Base-by-base conservation (phyloP, 2,113 vertebrate species). In the Poecile atricapillus region DNA sequence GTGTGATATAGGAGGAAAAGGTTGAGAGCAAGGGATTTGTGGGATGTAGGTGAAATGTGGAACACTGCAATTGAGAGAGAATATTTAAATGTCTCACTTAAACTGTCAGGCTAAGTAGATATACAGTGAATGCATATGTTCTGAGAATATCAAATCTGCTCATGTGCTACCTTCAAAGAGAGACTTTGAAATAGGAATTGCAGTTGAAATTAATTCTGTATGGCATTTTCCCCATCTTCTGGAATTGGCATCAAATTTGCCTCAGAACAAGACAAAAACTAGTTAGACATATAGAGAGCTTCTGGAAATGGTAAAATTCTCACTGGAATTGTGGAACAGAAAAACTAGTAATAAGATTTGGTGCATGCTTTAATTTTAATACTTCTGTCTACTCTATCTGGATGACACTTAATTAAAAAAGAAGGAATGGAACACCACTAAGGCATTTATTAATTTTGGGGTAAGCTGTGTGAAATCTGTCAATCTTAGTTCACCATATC, bases 381-480 rank as follows among this genome's bases (percentile, higher is more conserved):
- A 83, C 39, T 87, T 37, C 13, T 27, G 22, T 73, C 84, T 89
- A 35, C 62, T 83, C 39, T 85, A 67, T 77, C 70, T 95, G 84
- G 87, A 94, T 87, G 80, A 80, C 71, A 90, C 33, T 93, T 96
- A 96, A 95, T 95, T 95, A 94, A 94, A 92, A 94, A 87, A 76
- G 84, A 79, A 87, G 53, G 58, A 24, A 87, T 76, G 30, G 35
- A 85, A 41, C 67, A 74, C 25, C 64, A 83, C 58, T 16, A 87
- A 93, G 35, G 50, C 67, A 70, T 90, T 91, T 91, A 83, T 96
- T 96, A 96, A 77, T 95, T 93, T 86, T 50, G 70, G 63, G 85
- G 70, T 90, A 95, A 85, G 93, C 90, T 94, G 24, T 88, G 70
- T 83, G 82, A 91, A 97, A 86, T 74, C 90, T 91, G 28, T n/a